Percentiles rank a stretch among this genome's conserved stretches.
Conservation (phyloP, 2,888 invertebrate species). For the Ctena decussata region DNA sequence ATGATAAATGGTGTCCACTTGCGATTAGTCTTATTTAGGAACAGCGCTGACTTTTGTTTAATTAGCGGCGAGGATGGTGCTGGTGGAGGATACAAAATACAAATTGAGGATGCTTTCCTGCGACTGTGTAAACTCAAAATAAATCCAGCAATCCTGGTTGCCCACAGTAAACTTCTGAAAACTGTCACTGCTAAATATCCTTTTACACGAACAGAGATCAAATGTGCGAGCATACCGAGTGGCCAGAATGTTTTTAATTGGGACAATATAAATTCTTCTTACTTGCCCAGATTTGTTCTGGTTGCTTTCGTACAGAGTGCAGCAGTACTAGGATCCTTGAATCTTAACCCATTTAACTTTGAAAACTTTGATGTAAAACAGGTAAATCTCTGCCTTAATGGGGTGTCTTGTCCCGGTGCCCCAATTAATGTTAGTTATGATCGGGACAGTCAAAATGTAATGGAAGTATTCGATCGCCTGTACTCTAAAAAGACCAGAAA, state of each 20-base stretch:
- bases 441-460: not conserved
- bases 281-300: conserved; percentile 2
- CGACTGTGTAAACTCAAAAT: not conserved
- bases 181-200: not conserved
- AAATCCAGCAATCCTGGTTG: conserved; percentile 1
- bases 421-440: not conserved
- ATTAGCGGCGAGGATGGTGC: not conserved
- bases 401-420: conserved; percentile 2
- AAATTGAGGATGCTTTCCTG: conserved; percentile 14
- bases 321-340: not conserved
- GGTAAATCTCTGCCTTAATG: not conserved
- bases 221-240: not conserved
- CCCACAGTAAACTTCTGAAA: conserved; percentile 2
- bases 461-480: conserved; percentile 8
- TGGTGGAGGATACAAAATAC: not conserved
- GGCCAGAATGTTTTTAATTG: conserved; percentile 9
- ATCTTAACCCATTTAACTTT: not conserved
- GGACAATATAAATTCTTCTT: conserved; percentile 6
- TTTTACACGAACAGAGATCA: not conserved
- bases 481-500: not conserved
- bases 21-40: not conserved
- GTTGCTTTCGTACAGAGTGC: conserved; percentile 7
- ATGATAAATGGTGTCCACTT: conserved; percentile 4
- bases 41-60: not conserved
- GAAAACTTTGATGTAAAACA: not conserved